Evolutionary conservation across 2,797 vertebrate genomes (phyloP), one percentile per base, ranked within the genome.

Genomic region (Notoglanidium macrostoma): DNA sequence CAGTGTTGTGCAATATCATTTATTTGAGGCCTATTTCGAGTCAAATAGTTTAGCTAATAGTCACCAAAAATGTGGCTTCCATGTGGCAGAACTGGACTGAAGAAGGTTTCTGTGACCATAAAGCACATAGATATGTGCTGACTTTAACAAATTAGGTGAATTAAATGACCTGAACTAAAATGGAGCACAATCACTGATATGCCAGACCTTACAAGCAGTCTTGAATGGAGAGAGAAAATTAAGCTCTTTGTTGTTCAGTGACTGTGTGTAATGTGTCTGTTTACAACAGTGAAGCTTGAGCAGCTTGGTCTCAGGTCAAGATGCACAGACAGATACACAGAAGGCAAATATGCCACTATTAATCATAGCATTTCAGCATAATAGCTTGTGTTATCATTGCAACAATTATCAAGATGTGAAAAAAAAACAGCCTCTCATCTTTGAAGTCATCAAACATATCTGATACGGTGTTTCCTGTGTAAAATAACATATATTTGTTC

Each of bases 231-330:
- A 92, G 89, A 91, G 92, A 94, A 94, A 78, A 95, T 95, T 88
- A 94, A 94, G 92, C 87, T 91, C 93, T 86, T 95, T 95, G 94
- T 95, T 93, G 88, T 92, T 81, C 94, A 95, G 92, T 95, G 93
- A 92, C 93, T 94, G 94, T 91, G 91, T 68, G 78, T 95, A 96
- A 96, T 94, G 4, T 89, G 92, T 90, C 92, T 94, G 94, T 96
- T 95, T 88, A 91, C 87, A 92, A 83, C 91, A 77, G 88, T 91
- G 77, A 79, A 6, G 78, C 78, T 81, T 81, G 78, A 63, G 78
- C 57, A 46, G 78, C 35, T 81, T 80, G 78, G 78, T 80, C 23
- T n/a, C 90, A 90, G 90, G 89, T 67, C 90, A 92, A 94, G 94
- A 90, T 90, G 88, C 87, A 85, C 87, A 88, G 86, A 88, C 63